Conservation (phyloP, 1,140 invertebrate genomes). For the Diachasma alloeum region DNA sequence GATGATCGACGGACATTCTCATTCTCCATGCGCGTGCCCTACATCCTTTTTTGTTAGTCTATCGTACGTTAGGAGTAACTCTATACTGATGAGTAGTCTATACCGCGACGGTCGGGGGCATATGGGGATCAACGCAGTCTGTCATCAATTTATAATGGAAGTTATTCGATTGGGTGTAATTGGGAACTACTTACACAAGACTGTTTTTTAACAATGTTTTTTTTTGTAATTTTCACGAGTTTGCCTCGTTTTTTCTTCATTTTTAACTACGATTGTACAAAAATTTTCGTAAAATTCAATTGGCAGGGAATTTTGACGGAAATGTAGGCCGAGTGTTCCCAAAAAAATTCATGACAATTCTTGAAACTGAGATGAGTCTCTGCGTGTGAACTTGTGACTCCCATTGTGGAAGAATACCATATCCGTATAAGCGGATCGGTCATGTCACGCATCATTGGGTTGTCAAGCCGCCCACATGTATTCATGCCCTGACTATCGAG, state of each 20-base stretch:
- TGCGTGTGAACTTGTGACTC: neutral
- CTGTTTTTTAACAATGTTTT: constrained; percentile 42
- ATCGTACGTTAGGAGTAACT: constrained; percentile 36
- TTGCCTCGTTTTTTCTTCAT: no score
- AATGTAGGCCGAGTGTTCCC: no score
- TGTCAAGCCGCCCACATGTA: constrained; percentile 58
- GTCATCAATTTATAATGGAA: constrained; percentile 36
- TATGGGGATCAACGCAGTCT: constrained; percentile 30
- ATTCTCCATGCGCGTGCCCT: neutral
- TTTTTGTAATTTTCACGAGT: no score
- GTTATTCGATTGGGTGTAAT: constrained; percentile 54
- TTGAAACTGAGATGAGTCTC: neutral
- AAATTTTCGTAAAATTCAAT: no score
- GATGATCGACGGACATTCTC: constrained; percentile 18
- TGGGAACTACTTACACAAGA: constrained; percentile 44
- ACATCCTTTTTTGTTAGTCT: neutral
- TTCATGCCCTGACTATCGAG: constrained; percentile 28
- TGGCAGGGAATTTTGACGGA: no score
- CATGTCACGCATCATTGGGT: constrained; percentile 57
- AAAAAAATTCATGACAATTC: no score
- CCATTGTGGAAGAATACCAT: constrained; percentile 40
- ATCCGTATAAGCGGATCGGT: constrained; percentile 51
- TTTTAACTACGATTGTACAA: no score
- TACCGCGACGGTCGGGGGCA: no score
- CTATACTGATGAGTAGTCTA: constrained; percentile 43